These are phyloP conservation scores for Poliocrania exsul DNA, from an alignment of 2,797 vertebrate genomes.

Conservation along the genomic window DNA sequence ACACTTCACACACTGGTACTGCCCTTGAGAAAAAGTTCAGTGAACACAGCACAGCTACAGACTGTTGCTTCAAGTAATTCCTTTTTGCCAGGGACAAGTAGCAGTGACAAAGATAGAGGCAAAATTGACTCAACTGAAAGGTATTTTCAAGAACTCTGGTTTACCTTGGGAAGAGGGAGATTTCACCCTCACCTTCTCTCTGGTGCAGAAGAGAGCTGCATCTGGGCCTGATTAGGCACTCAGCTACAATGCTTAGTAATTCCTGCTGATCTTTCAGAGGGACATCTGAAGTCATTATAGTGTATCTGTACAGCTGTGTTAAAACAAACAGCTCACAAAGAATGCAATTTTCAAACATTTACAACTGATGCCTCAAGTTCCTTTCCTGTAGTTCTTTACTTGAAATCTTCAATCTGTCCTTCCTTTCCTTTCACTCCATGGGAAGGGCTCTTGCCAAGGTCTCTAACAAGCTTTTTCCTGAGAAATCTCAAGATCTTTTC, in stretches of 20 bases:
- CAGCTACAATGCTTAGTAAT: constrained; percentile 9
- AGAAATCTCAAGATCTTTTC: constrained; percentile 9
- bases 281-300: constrained; percentile 47
- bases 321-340: constrained; percentile 66
- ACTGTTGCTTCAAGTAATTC: neutral
- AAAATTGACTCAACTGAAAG: neutral
- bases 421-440: constrained; percentile 7
- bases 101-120: neutral
- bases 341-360: constrained; percentile 69
- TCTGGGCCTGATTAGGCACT: neutral
- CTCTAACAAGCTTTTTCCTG: constrained; percentile 7
- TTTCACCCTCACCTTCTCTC: neutral
- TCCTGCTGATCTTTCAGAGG: constrained; percentile 18
- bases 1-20: neutral
- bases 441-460: neutral
- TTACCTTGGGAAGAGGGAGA: neutral
- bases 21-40: neutral
- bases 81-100: neutral
- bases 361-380: constrained; percentile 53
- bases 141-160: neutral
- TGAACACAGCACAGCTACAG: neutral
- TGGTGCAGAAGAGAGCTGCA: neutral
- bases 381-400: constrained; percentile 51
- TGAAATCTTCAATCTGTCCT: constrained; percentile 63
- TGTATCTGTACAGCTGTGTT: constrained; percentile 61